Evolutionary conservation across 2,888 invertebrate species (phyloP).

Genomic region (Tetragonisca angustula): DNA sequence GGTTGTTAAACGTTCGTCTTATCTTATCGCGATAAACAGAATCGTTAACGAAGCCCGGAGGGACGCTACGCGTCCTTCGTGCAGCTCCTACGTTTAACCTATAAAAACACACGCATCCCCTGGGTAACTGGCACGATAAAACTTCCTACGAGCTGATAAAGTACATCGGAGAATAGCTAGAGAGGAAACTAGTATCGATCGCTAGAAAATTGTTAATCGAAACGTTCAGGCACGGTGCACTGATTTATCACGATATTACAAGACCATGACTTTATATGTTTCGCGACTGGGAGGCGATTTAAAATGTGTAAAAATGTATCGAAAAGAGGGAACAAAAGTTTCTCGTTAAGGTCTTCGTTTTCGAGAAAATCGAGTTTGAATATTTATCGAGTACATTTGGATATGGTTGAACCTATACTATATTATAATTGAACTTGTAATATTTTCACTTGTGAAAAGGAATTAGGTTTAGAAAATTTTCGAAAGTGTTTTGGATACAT

Average conservation of each 20-base stretch:
- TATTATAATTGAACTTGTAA: too few species aligned
- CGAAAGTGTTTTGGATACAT: too few species aligned
- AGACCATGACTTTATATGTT: not conserved
- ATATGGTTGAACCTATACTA: too few species aligned
- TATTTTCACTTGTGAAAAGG: too few species aligned
- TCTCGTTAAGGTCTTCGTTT: too few species aligned
- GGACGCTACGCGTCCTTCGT: not conserved
- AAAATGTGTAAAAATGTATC: too few species aligned
- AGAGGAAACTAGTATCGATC: not conserved
- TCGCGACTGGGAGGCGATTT: too few species aligned
- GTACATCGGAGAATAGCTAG: not conserved
- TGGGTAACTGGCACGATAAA: constrained; percentile 29
- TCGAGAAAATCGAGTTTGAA: too few species aligned
- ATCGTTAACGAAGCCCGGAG: constrained; percentile 40
- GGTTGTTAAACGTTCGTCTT: constrained; percentile 49
- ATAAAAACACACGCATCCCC: constrained; percentile 14
- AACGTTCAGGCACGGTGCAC: not conserved
- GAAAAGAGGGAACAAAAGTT: too few species aligned
- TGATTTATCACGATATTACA: too few species aligned
- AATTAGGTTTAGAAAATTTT: too few species aligned
- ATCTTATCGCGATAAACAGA: constrained; percentile 44
- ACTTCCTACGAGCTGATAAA: not conserved
- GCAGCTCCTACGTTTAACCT: not conserved
- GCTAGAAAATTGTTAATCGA: constrained; percentile 24
- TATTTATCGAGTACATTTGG: too few species aligned